Base-by-base conservation (phyloP, 2,113 vertebrate genomes). In the Trogon melanurus region DNA sequence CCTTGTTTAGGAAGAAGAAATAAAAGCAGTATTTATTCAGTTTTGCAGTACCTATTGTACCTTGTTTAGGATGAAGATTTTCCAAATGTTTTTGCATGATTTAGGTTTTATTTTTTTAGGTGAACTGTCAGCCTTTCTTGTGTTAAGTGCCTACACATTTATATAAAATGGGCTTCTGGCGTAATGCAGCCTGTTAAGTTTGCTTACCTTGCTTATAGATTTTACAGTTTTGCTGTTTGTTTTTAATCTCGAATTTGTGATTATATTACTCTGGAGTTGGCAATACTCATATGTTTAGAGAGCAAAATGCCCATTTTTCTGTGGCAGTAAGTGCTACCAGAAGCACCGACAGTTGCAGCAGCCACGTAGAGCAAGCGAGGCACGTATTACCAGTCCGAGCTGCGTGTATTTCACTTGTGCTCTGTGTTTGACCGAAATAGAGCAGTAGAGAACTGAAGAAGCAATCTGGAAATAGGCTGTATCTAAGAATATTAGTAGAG, bases 191-290 rank as follows among this genome's bases (percentile, higher is more conserved):
- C 91, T 0, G 0, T 75, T 64, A 89, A 44, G 7, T 48, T 92
- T 95, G 72, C 22, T 79, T 66, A 62, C 34, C 45, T 81, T 87
- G 47, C 57, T 45, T 82, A 87, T 85, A 72, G 88, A 86, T 94
- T 93, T 93, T 93, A 29, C 48, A 73, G 34, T 93, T 95, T 85
- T 64, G 64, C 13, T 71, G 16, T 84, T 92, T 72, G 48, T n/a
- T 93, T 53, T 76, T 91, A 88, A 53, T 90, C 72, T 83, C 71
- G 26, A 94, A 85, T 90, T 88, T 88, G 51, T 91, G 64, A 58
- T 79, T 81, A 6, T 56, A 48, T 70, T 67, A 69, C 64, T 54
- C 56, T 94, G 53, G 53, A 64, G 92, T 95, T 95, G 93, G 22
- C 89, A 81, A 20, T 64, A 45, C 16, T 87, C 22, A 1, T 83